Evolutionary conservation across 2,797 vertebrate species (phyloP), one percentile per base, ranked within the genome.

Genomic region (Dendrocincla fuliginosa): DNA sequence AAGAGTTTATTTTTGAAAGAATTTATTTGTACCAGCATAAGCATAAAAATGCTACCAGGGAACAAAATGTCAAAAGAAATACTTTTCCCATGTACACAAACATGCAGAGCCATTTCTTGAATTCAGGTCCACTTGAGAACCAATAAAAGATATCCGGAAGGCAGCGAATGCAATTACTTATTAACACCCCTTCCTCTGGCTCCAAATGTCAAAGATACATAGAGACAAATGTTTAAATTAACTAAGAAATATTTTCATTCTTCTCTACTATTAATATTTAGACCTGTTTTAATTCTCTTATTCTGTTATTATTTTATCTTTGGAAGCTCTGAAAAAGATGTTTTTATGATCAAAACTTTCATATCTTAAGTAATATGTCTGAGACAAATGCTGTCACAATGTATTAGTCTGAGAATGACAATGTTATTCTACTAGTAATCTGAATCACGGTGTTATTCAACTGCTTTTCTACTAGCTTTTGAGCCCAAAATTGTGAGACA

Each of bases 161-260:
- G 95, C 92, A 96, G 28, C 4, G 4, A 96, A 94, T 89, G 79
- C 82, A 97, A 96, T 96, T 96, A 93, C 53, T 92, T 90, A 65
- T 60, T 75, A 94, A 93, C 82, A 65, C 73, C 42, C 79, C 50
- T 89, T 96, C 65, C 82, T 91, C 76, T 89, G 89, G 42, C 84
- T 96, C 92, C 79, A 95, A 97, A 97, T 96, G 95, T 96, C 95
- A 96, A 87, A 92, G 84, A 94, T n/a, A 81, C 89, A 85, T 77
- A 69, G 82, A 91, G 79, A 94, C 79, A 94, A 94, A 96, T 89
- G 79, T 94, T 96, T 92, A 96, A 95, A 96, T 89, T 89, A 96
- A 94, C 65, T 14, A 5, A 81, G 69, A 96, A 95, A 89, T 91
- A 89, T 92, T 94, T 94, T 88, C 55, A 19, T 85, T 50, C 59